Percentiles rank a stretch among this genome's conserved stretches.
Conservation (phyloP, 2,113 vertebrate genomes). For the Nothocercus julius region DNA sequence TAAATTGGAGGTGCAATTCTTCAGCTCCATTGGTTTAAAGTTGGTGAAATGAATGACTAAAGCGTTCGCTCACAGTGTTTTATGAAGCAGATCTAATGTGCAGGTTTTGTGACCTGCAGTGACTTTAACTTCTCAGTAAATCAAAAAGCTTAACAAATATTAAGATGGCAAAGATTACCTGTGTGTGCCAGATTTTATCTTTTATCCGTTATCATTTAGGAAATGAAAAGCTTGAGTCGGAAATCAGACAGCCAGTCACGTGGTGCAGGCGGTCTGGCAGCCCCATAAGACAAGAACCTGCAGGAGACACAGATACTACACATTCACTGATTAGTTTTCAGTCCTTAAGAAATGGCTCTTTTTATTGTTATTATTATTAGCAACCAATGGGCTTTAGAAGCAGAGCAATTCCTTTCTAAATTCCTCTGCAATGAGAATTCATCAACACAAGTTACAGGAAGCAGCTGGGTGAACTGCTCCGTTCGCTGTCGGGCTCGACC, state of each 20-base stretch:
- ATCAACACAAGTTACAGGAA: conserved; percentile 1
- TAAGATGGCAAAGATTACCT: conserved; percentile 79
- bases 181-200: conserved; percentile 74
- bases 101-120: conserved; percentile 77
- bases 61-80: conserved; percentile 71
- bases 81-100: conserved; percentile 81
- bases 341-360: conserved; percentile 41
- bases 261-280: conserved; percentile 3
- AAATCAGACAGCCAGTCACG: conserved; percentile 49
- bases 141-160: conserved; percentile 84
- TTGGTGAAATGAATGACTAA: conserved; percentile 75
- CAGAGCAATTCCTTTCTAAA: conserved; percentile 51
- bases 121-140: conserved; percentile 80
- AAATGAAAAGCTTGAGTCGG: conserved; percentile 69
- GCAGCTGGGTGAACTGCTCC: conserved; percentile 22
- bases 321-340: conserved; percentile 51
- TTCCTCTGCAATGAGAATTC: conserved; percentile 13
- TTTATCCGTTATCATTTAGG: conserved; percentile 74
- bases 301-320: conserved; percentile 19
- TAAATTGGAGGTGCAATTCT: conserved; percentile 74
- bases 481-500: not conserved
- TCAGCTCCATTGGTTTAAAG: conserved; percentile 80
- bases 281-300: conserved; percentile 59
- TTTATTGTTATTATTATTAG: conserved; percentile 55
- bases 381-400: conserved; percentile 45